Percentiles rank a stretch among this genome's conserved stretches.
Evolutionary conservation across 2,797 vertebrate genomes (phyloP).

Genomic region (Melanotaenia parkinsoni): DNA sequence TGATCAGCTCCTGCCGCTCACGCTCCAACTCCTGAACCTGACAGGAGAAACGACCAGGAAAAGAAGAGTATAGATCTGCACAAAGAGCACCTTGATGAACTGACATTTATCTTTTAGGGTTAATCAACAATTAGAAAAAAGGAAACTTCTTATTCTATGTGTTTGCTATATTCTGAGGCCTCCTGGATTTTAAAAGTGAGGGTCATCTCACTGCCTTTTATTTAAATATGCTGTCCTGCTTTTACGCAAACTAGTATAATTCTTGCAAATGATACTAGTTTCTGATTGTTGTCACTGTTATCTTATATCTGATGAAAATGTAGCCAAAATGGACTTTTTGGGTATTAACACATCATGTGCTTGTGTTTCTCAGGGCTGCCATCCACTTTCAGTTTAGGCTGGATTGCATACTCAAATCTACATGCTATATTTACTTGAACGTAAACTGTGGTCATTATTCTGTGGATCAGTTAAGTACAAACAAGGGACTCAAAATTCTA

Average conservation of each 20-base stretch:
- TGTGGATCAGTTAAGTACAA: no score
- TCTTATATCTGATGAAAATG: not conserved
- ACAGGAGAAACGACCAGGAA: not conserved
- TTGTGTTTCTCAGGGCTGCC: not conserved
- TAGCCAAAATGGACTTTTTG: not conserved
- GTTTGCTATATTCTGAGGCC: not conserved
- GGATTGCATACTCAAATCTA: conserved; percentile 1
- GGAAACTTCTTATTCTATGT: not conserved
- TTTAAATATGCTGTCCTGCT: not conserved
- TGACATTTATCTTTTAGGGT: not conserved
- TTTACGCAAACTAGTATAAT: not conserved
- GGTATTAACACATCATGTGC: not conserved
- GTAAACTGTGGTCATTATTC: no score
- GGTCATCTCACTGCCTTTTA: not conserved
- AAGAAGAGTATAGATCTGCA: not conserved
- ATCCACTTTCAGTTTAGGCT: not conserved
- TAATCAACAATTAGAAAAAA: not conserved
- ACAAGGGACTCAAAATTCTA: no score
- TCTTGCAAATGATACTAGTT: not conserved
- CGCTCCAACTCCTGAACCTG: conserved; percentile 92
- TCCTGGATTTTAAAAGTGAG: not conserved
- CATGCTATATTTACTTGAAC: not conserved
- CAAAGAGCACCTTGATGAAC: not conserved
- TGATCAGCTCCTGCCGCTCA: conserved; percentile 94
- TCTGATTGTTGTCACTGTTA: not conserved